Percentiles rank a stretch among this genome's conserved stretches.
Conservation (phyloP, 2,113 vertebrate species). For the Eudyptes chrysolophus region DNA sequence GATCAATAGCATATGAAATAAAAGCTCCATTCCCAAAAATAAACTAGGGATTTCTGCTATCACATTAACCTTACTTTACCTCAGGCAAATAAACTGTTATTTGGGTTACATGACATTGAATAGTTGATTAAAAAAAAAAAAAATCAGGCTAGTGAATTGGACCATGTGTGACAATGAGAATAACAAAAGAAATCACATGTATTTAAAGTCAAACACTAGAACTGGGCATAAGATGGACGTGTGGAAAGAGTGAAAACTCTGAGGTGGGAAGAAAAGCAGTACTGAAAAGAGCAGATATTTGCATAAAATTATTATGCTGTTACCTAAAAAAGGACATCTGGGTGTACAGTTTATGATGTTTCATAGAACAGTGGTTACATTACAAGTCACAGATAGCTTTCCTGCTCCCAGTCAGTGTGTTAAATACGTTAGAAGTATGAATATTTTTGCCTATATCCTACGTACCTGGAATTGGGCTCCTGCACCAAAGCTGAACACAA, state of each 20-base stretch:
- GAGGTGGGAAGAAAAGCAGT: not conserved
- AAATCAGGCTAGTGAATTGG: not conserved
- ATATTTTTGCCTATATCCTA: not conserved
- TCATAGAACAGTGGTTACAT: rapidly evolving
- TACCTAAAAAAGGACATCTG: not conserved
- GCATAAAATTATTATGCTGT: not conserved
- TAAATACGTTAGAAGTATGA: not conserved
- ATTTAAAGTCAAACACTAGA: not conserved
- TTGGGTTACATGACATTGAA: not conserved
- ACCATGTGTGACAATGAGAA: not conserved
- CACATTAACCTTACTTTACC: not conserved
- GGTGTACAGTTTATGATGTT: not conserved
- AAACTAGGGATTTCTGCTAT: not conserved
- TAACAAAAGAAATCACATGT: not conserved
- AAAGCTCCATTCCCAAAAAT: not conserved
- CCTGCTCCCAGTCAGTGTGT: not conserved
- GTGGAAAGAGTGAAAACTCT: not conserved
- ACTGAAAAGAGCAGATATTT: not conserved
- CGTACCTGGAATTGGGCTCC: not conserved
- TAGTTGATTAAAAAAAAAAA: not conserved
- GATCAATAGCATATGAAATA: not conserved
- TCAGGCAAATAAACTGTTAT: not conserved
- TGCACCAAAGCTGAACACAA: not conserved
- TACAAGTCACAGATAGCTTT: not conserved
- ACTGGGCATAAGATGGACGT: not conserved